These are phyloP conservation scores for Aromia moschata DNA, from an alignment of 2,888 invertebrate genomes.

Conservation along the genomic window DNA sequence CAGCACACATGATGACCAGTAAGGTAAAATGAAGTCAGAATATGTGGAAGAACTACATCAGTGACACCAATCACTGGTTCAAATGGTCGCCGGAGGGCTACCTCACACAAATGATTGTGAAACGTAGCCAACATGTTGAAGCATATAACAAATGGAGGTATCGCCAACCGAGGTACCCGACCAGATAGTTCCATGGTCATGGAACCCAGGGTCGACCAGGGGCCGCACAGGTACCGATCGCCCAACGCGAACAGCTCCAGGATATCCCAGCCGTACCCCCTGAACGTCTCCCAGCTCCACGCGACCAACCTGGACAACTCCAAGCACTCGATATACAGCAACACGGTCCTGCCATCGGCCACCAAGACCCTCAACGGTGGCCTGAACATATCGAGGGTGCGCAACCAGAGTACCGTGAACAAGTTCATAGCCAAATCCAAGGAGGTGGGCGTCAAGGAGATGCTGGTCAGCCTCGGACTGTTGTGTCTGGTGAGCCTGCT, in stretches of 20 bases:
- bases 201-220: slow-evolving; percentile 56
- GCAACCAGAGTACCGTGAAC: slow-evolving; percentile 58
- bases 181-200: slow-evolving; percentile 59
- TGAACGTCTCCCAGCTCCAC: slow-evolving; percentile 77
- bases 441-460: slow-evolving; percentile 76
- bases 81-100: slow-evolving; percentile 40
- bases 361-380: slow-evolving; percentile 65
- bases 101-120: slow-evolving; percentile 45
- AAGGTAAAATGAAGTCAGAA: slow-evolving; percentile 44
- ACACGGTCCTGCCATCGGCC: slow-evolving; percentile 52
- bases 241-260: slow-evolving; percentile 55
- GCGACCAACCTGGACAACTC: slow-evolving; percentile 67
- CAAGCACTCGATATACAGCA: slow-evolving; percentile 72
- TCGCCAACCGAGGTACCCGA: slow-evolving; percentile 64
- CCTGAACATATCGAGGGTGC: slow-evolving; percentile 69
- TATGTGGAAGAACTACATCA: slow-evolving; percentile 55
- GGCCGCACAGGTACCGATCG: slow-evolving; percentile 55
- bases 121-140: slow-evolving; percentile 69
- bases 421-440: slow-evolving; percentile 63
- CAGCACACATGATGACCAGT: slow-evolving; percentile 29
- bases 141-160: slow-evolving; percentile 70
- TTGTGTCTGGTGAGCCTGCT: slow-evolving; percentile 87
- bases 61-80: slow-evolving; percentile 51
- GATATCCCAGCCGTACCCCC: slow-evolving; percentile 68
- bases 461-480: slow-evolving; percentile 84